These are phyloP conservation scores for Chiloscyllium plagiosum DNA, from an alignment of 2,113 vertebrate genomes.

Conservation along the genomic window DNA sequence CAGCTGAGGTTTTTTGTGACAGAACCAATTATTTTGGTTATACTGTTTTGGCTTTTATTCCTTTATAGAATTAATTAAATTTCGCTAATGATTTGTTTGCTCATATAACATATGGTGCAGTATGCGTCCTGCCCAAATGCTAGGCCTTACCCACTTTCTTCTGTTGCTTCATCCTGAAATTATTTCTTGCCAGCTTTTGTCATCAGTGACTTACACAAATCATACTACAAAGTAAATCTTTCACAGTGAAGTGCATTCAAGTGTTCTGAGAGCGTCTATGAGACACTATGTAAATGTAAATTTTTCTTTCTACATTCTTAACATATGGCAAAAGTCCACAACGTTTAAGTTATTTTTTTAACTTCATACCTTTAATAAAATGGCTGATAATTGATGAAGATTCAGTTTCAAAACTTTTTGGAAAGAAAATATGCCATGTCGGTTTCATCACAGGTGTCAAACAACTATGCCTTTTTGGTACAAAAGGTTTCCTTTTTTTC, in stretches of 20 bases:
- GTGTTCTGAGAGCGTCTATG: neutral
- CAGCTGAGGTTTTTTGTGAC: neutral
- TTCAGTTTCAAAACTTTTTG: conserved; percentile 5
- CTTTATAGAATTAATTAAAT: neutral
- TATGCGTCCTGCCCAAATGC: neutral
- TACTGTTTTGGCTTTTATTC: neutral
- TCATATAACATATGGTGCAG: neutral
- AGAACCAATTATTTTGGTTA: neutral
- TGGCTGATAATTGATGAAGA: neutral
- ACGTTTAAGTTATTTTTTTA: neutral
- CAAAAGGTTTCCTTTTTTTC: too few relatives aligned
- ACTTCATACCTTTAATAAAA: neutral
- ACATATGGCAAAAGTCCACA: neutral
- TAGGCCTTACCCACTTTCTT: neutral
- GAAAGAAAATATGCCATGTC: neutral
- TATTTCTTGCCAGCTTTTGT: neutral
- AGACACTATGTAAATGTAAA: neutral
- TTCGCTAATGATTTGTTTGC: neutral
- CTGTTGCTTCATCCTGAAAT: neutral
- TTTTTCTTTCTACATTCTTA: neutral
- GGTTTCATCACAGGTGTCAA: neutral
- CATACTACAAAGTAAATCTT: neutral
- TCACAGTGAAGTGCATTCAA: neutral
- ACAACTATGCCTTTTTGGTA: neutral
- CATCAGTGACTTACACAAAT: neutral